Evolutionary conservation across 2,113 vertebrate genomes (phyloP).

Genomic region (Puntigrus tetrazona): DNA sequence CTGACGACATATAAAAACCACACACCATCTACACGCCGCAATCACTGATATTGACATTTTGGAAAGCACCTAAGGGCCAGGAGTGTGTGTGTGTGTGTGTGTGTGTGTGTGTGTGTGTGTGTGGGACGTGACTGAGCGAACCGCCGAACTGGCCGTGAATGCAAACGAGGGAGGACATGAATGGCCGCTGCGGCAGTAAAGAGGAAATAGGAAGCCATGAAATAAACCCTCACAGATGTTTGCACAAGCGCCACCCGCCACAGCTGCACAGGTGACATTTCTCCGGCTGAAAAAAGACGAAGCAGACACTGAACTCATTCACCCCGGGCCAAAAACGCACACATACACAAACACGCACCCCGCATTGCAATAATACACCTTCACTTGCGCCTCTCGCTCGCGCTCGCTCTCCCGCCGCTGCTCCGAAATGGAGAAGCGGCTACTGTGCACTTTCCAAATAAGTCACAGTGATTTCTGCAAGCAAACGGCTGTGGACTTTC

Average conservation of each 20-base stretch:
- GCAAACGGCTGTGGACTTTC: background rate
- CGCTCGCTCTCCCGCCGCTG: background rate
- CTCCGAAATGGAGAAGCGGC: background rate
- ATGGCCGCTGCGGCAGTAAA: slow-evolving; percentile 11
- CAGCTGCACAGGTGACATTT: slow-evolving; percentile 51
- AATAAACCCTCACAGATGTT: slow-evolving; percentile 44
- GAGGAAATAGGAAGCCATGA: slow-evolving; percentile 30
- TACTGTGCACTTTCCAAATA: slow-evolving; percentile 28
- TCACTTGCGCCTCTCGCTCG: background rate
- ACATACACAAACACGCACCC: slow-evolving; percentile 32
- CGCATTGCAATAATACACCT: background rate
- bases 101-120: background rate
- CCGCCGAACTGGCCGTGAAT: slow-evolving; percentile 29
- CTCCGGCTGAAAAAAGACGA: slow-evolving; percentile 32
- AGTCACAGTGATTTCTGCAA: slow-evolving; percentile 2
- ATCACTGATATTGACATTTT: slow-evolving; percentile 39
- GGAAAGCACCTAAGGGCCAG: background rate
- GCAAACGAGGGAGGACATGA: slow-evolving; percentile 32
- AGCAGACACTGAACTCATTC: slow-evolving; percentile 41
- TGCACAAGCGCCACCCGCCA: background rate
- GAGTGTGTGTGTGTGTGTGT: background rate
- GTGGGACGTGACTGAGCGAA: slow-evolving; percentile 20
- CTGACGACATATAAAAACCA: slow-evolving; percentile 34
- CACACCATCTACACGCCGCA: slow-evolving; percentile 7
- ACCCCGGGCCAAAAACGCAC: slow-evolving; percentile 26